Evolutionary conservation across 2,797 vertebrate species (phyloP), one percentile per base, ranked within the genome.

Genomic region (Megalops cyprinoides): DNA sequence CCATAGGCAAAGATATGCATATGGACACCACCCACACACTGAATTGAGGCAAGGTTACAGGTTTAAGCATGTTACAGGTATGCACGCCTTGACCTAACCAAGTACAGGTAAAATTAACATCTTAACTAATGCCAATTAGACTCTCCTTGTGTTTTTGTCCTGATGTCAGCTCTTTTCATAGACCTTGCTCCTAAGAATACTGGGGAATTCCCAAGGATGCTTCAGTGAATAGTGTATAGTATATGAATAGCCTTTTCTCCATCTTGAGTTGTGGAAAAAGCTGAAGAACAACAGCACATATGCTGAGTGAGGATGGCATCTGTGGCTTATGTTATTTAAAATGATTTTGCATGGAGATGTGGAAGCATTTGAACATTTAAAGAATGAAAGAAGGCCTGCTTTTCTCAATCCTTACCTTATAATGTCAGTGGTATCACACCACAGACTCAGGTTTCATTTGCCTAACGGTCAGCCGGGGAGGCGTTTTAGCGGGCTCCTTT

Each of bases 151-250:
- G n/a, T 4, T 69, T 69, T 69, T 4, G 20, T 34, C 65, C 39
- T 7, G 23, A 69, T 69, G 37, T 34, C 34, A 71, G 39, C 67
- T 44, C 67, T 71, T 44, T 42, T 71, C 20, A 37, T 37, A 71
- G n/a, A 37, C 10, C 23, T 42, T n/a, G 7, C 44, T 23, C 65
- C 20, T 37, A 37, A 71, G 39, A 10, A 23, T 42, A 23, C 67
- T 44, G 42, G 67, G 23, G 67, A 71, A 71, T 44, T 71, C 39
- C 23, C 20, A 71, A 71, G 67, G 67, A 67, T n/a, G 39, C 67
- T 71, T 71, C 67, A 71, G 44, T 71, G n/a, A 71, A 71, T 71
- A 9, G 39, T 25, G 20, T 4, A 39, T 69, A 53, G 18, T 15
- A 53, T 15, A 14, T 18, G n/a, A 14, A 15, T 18, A 15, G 14